phyloP scores from a whole-genome alignment of 2,888 invertebrate genomes.

The Idaea aversata region DNA sequence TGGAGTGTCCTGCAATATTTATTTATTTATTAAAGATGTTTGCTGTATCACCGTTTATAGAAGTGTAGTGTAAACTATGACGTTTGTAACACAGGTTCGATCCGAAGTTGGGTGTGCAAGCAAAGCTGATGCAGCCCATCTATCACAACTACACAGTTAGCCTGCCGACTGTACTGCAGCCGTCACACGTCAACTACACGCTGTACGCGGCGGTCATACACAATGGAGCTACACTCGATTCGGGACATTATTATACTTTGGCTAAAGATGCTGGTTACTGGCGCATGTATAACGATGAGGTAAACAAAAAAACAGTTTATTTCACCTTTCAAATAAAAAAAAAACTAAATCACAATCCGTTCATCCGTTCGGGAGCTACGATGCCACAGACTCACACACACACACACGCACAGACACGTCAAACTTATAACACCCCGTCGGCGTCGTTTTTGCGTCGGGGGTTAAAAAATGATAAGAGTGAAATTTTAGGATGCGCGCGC shows the following conservation, averaged over 20 bases:
- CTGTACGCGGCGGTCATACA: constrained; percentile 93
- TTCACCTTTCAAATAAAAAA: too few species aligned
- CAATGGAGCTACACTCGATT: constrained; percentile 89
- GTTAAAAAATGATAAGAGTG: too few species aligned
- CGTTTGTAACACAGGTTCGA: constrained; percentile 49
- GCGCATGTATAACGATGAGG: constrained; percentile 90
- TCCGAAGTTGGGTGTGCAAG: constrained; percentile 81
- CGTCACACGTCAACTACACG: constrained; percentile 77
- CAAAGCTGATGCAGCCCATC: constrained; percentile 88
- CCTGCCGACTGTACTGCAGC: constrained; percentile 65
- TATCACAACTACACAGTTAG: constrained; percentile 79
- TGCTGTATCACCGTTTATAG: too few species aligned
- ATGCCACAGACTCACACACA: too few species aligned
- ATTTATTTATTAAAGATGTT: too few species aligned
- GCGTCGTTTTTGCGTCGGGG: too few species aligned
- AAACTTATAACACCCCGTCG: too few species aligned
- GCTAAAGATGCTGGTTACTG: constrained; percentile 85
- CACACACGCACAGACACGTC: too few species aligned
- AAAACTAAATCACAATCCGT: too few species aligned
- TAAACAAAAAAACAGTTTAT: neutral
- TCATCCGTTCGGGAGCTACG: too few species aligned
- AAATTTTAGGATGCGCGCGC: too few species aligned
- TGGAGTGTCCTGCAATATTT: too few species aligned
- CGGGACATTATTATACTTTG: constrained; percentile 93
- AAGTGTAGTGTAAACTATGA: neutral